Evolutionary conservation across 1,140 invertebrate genomes (phyloP).

Genomic region (Caenorhabditis tropicalis): DNA sequence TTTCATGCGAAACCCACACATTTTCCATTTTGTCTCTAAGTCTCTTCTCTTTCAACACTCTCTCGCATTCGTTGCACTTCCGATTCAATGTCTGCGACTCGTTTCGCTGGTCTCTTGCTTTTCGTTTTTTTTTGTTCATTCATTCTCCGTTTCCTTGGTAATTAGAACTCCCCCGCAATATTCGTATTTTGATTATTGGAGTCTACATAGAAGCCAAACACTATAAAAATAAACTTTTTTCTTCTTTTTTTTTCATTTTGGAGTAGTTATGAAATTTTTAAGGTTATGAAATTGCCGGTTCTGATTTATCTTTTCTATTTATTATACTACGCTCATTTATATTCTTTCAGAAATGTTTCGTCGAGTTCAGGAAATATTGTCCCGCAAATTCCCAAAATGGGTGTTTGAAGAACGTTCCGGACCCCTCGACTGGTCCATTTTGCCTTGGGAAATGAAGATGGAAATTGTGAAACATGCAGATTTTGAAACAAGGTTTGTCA

Average conservation of each 20-base stretch:
- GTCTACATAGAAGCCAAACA: background rate
- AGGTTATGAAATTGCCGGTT: background rate
- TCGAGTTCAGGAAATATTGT: background rate
- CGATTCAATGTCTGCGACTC: too few relatives aligned
- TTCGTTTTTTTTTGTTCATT: background rate
- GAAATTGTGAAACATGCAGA: constrained; percentile 11
- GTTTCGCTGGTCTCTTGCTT: background rate
- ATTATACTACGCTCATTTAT: background rate
- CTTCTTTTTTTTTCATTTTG: background rate
- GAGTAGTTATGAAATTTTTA: background rate
- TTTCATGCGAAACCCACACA: too few relatives aligned
- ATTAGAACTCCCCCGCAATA: background rate
- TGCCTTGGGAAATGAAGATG: background rate
- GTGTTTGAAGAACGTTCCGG: background rate
- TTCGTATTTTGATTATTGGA: background rate
- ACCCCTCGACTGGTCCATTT: background rate
- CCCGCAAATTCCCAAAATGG: constrained; percentile 13
- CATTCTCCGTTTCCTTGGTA: background rate
- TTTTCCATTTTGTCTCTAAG: background rate
- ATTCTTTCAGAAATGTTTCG: background rate
- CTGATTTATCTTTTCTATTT: background rate
- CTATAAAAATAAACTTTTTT: background rate
- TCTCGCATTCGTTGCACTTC: too few relatives aligned
- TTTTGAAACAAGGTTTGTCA: background rate
- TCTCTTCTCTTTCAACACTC: background rate